phyloP scores from a whole-genome alignment of 2,888 invertebrate species.

The Dolomedes plantarius region DNA sequence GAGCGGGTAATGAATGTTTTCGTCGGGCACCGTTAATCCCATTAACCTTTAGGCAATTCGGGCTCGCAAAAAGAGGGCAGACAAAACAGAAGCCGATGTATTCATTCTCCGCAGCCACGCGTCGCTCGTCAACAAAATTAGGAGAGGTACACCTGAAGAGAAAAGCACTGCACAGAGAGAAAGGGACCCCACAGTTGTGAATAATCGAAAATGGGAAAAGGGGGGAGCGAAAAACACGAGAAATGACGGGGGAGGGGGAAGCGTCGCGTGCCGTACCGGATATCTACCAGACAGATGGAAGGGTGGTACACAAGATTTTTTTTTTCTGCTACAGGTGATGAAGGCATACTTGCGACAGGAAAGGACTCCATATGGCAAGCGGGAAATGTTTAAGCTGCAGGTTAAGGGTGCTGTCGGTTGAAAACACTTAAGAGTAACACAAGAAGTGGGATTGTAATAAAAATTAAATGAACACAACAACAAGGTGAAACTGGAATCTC shows the following conservation, averaged over 20 bases:
- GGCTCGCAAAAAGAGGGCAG: not conserved
- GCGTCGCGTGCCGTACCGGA: slow-evolving; percentile 65
- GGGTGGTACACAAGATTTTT: slow-evolving; percentile 20
- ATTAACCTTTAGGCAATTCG: not conserved
- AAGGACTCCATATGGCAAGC: slow-evolving; percentile 50
- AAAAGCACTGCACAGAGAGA: not conserved
- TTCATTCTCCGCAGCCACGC: not conserved
- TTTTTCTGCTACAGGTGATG: slow-evolving; percentile 54
- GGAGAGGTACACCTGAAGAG: slow-evolving; percentile 38
- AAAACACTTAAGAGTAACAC: too few species aligned
- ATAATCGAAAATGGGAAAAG: slow-evolving; percentile 11
- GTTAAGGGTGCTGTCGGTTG: slow-evolving; percentile 24
- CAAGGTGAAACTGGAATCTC: too few species aligned
- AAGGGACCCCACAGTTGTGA: slow-evolving; percentile 11
- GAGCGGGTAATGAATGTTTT: too few species aligned
- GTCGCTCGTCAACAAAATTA: not conserved
- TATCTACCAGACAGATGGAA: slow-evolving; percentile 51
- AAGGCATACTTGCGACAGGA: slow-evolving; percentile 9
- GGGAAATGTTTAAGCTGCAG: not conserved
- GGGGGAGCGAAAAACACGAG: not conserved
- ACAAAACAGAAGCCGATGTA: not conserved
- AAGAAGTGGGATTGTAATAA: too few species aligned
- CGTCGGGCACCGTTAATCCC: not conserved
- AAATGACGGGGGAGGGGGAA: not conserved
- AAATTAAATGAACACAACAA: too few species aligned